Base-by-base conservation (phyloP, 2,797 vertebrate species). In the Platyrinchus mystaceus region DNA sequence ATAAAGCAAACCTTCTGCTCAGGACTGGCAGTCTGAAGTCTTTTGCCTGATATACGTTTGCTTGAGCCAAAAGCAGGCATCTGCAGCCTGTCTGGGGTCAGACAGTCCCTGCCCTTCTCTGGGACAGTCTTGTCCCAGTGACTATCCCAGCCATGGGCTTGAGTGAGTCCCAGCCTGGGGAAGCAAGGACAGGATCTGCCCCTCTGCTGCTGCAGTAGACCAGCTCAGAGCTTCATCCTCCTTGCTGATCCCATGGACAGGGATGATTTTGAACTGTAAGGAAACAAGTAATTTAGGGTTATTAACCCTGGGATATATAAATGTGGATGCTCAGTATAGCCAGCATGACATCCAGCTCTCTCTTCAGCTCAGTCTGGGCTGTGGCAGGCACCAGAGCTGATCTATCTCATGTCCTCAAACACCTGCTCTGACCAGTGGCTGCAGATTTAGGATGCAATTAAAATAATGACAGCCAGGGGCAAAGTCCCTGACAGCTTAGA, bases 1-100 rank as follows among this genome's bases (percentile, higher is more conserved):
- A 59, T 90, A 93, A 95, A 96, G 47, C 85, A 91, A 89, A 79
- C n/a, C 58, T 77, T 87, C 89, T 91, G 73, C 55, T 78, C 2
- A 10, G 27, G 50, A 84, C 73, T 89, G 77, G 47, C 8, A 1
- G 67, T 82, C 76, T 0, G 0, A 27, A n/a, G 71, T 85, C 14
- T 63, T 91, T 84, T 70, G 34, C 69, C 41, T 84, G 73, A 46
- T 63, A 32, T 41, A 60, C 21, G 10, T 86, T 73, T 76, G 10
- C 20, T 59, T 59, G 37, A 93, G 85, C 77, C 87, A 70, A 73
- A 88, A 24, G 20, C 28, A 44, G 60, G 64, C 37, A 37, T 84
- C 83, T 87, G 70, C 74, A n/a, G 32, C 46, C 34, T 0, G 0
- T 37, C 46, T 68, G 32, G 27, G 53, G 34, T 86, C 62, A 64